phyloP scores from a whole-genome alignment of 2,113 vertebrate species.

The Protomyctophum bolini region DNA sequence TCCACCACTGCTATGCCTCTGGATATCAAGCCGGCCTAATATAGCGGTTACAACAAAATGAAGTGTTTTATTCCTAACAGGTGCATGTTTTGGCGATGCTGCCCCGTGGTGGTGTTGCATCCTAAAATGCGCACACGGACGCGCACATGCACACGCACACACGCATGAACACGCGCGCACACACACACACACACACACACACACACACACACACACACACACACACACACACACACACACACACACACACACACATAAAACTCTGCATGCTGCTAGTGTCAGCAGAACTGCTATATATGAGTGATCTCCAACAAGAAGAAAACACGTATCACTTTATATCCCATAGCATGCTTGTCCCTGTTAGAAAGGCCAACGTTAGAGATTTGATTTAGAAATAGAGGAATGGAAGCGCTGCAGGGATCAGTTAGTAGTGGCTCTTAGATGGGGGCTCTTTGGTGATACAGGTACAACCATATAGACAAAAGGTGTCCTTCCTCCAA shows the following conservation, averaged over 20 bases:
- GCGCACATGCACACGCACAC: not conserved
- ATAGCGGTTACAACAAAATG: not conserved
- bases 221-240: not conserved
- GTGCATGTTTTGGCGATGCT: not conserved
- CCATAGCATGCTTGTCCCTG: not conserved
- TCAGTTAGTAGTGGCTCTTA: no score
- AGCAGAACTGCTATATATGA: conserved; percentile 10
- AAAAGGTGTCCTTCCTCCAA: no score
- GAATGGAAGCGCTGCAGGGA: no score
- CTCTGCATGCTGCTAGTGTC: not conserved
- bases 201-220: not conserved
- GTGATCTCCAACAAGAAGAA: not conserved
- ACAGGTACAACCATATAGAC: no score
- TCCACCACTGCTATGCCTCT: no score
- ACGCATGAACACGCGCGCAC: not conserved
- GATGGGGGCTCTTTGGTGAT: no score
- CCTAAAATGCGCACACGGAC: not conserved
- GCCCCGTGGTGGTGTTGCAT: conserved; percentile 31
- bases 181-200: not conserved
- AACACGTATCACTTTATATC: not conserved
- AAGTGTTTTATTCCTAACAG: not conserved
- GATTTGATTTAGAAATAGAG: no score
- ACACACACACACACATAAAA: conserved; percentile 1
- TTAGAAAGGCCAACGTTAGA: not conserved
- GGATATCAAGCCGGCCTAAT: no score